Conservation (phyloP, 2,113 vertebrate species). For the Brachyistius frenatus region DNA sequence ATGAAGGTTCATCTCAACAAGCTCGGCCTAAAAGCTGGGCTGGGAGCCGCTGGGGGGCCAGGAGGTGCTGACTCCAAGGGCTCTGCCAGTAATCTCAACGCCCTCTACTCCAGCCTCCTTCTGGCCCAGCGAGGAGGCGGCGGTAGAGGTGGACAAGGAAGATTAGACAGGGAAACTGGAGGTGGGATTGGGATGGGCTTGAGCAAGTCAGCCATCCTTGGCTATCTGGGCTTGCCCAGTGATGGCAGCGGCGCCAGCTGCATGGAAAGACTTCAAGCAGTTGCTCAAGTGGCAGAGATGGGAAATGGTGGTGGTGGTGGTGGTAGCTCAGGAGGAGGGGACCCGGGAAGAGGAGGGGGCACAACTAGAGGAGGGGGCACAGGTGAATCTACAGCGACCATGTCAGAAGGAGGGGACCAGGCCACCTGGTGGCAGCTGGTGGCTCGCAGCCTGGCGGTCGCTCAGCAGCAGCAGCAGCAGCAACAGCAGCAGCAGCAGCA, state of each 20-base stretch:
- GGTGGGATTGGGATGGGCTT: slow-evolving; percentile 66
- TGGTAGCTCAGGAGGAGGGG: slow-evolving; percentile 53
- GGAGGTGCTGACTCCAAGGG: slow-evolving; percentile 67
- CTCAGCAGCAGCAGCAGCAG: slow-evolving; percentile 80
- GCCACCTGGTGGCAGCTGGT: slow-evolving; percentile 86
- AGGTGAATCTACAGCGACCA: slow-evolving; percentile 41
- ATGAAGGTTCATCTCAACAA: slow-evolving; percentile 97
- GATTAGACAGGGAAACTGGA: slow-evolving; percentile 61
- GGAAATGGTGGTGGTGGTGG: slow-evolving; percentile 73
- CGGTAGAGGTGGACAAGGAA: slow-evolving; percentile 62
- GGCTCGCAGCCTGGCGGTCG: slow-evolving; percentile 82
- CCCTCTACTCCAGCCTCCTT: slow-evolving; percentile 90
- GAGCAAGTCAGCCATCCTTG: slow-evolving; percentile 86
- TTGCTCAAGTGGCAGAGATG: slow-evolving; percentile 87
- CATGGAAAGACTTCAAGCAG: slow-evolving; percentile 89
- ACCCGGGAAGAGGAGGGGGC: slow-evolving; percentile 59
- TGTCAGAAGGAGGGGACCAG: slow-evolving; percentile 76
- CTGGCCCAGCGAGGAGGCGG: slow-evolving; percentile 82
- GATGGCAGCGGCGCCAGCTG: slow-evolving; percentile 88
- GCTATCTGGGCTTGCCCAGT: slow-evolving; percentile 87
- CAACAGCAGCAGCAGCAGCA: slow-evolving; percentile 74
- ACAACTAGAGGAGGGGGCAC: slow-evolving; percentile 49
- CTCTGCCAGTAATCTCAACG: slow-evolving; percentile 82
- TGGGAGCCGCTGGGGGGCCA: slow-evolving; percentile 66
- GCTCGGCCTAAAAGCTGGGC: slow-evolving; percentile 85